phyloP scores from a whole-genome alignment of 2,797 vertebrate species.

The Poeciliopsis infans region DNA sequence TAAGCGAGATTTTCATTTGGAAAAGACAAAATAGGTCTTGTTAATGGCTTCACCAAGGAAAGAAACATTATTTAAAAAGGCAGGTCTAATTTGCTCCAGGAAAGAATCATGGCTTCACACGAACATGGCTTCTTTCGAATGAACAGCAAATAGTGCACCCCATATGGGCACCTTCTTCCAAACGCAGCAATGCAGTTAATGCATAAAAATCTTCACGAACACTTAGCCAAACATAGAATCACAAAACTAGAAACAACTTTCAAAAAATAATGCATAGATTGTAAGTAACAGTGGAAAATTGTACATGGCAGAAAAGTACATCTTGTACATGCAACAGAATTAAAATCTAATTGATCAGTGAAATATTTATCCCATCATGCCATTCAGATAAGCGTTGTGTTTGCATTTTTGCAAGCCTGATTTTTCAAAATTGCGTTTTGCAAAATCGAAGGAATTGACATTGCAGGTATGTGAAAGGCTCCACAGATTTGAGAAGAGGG shows the following conservation, averaged over 20 bases:
- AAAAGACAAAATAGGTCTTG: background rate
- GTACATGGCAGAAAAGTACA: background rate
- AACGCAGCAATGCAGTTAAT: background rate
- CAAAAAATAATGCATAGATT: background rate
- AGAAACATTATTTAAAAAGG: background rate
- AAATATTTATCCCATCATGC: background rate
- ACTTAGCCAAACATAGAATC: background rate
- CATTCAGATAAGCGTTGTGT: background rate
- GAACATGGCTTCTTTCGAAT: background rate
- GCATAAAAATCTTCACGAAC: background rate
- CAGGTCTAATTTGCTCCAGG: background rate
- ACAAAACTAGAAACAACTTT: background rate
- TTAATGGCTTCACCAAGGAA: background rate
- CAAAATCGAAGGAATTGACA: too few relatives aligned
- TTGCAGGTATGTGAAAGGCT: conserved; percentile 1
- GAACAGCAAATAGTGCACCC: background rate
- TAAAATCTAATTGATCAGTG: background rate
- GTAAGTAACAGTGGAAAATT: background rate
- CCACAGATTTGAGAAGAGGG: conserved; percentile 14
- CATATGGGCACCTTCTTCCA: background rate
- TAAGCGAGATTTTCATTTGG: background rate
- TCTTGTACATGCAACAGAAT: background rate
- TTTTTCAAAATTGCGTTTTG: too few relatives aligned
- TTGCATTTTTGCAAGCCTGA: background rate
- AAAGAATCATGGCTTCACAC: background rate